Percentiles rank a stretch among this genome's conserved stretches.
Conservation (phyloP, 2,888 invertebrate species). For the Lasioglossum vierecki region DNA sequence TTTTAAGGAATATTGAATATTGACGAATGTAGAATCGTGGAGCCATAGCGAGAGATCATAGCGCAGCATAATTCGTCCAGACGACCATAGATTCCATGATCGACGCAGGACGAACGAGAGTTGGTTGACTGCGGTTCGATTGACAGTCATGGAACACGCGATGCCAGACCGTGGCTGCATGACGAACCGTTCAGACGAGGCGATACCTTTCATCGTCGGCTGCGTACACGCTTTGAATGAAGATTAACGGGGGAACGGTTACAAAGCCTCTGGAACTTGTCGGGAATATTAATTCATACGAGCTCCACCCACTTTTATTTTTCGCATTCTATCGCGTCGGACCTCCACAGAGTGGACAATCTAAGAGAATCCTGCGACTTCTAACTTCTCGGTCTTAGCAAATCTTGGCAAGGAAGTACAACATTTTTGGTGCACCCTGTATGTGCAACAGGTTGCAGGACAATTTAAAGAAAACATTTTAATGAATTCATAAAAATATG, state of each 20-base stretch:
- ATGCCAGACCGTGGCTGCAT: conserved; percentile 44
- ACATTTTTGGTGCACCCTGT: no score
- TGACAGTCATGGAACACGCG: conserved; percentile 56
- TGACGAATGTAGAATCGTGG: background rate
- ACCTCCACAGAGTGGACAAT: no score
- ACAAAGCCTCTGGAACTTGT: conserved; percentile 16
- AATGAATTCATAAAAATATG: no score
- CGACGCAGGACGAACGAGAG: conserved; percentile 41
- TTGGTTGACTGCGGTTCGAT: conserved; percentile 41
- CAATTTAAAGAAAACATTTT: no score
- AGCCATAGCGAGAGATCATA: no score
- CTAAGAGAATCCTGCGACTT: no score
- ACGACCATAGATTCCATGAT: conserved; percentile 41
- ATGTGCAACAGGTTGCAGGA: no score
- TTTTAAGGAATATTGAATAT: no score
- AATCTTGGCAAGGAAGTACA: no score
- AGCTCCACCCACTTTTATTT: background rate
- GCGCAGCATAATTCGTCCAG: background rate
- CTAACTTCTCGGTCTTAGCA: no score
- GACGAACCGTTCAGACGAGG: conserved; percentile 46
- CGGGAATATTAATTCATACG: conserved; percentile 30
- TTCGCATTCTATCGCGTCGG: background rate
- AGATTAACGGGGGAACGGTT: conserved; percentile 40
- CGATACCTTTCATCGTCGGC: conserved; percentile 56
- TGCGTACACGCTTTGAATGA: conserved; percentile 52